phyloP scores from a whole-genome alignment of 2,888 invertebrate species.

The Ochropacha duplaris region DNA sequence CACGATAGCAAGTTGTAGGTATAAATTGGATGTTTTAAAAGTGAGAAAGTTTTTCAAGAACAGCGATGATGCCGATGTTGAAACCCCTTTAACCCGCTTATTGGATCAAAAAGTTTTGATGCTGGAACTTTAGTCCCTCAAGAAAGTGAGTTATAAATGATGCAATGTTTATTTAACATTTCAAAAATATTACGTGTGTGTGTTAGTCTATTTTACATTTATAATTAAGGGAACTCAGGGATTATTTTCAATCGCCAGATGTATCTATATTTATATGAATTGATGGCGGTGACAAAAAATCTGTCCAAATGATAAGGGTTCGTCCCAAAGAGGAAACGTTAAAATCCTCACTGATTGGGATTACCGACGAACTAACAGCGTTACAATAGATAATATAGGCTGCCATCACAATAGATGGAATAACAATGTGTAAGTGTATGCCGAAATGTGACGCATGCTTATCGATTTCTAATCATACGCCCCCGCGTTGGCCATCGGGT shows the following conservation, averaged over 20 bases:
- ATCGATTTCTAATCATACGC: slow-evolving; percentile 78
- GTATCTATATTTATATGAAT: slow-evolving; percentile 40
- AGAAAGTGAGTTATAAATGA: not conserved
- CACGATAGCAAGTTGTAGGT: not conserved
- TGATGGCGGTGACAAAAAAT: slow-evolving; percentile 44
- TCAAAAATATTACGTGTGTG: not conserved
- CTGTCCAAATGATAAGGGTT: slow-evolving; percentile 39
- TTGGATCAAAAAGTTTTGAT: not conserved
- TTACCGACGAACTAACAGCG: slow-evolving; percentile 65
- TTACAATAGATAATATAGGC: slow-evolving; percentile 61
- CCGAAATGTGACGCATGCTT: slow-evolving; percentile 70
- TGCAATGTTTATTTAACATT: not conserved
- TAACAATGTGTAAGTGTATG: slow-evolving; percentile 61
- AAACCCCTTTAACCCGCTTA: not conserved
- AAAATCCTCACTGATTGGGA: slow-evolving; percentile 72
- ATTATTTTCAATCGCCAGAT: slow-evolving; percentile 35
- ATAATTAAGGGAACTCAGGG: slow-evolving; percentile 24
- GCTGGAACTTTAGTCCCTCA: not conserved
- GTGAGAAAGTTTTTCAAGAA: not conserved
- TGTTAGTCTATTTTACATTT: not conserved
- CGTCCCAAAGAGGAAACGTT: slow-evolving; percentile 39
- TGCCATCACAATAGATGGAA: slow-evolving; percentile 59
- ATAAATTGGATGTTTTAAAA: not conserved
- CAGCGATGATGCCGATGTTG: not conserved
- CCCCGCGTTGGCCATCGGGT: slow-evolving; percentile 43